phyloP scores from a whole-genome alignment of 2,113 vertebrate genomes.

The Poeciliopsis prolifica region DNA sequence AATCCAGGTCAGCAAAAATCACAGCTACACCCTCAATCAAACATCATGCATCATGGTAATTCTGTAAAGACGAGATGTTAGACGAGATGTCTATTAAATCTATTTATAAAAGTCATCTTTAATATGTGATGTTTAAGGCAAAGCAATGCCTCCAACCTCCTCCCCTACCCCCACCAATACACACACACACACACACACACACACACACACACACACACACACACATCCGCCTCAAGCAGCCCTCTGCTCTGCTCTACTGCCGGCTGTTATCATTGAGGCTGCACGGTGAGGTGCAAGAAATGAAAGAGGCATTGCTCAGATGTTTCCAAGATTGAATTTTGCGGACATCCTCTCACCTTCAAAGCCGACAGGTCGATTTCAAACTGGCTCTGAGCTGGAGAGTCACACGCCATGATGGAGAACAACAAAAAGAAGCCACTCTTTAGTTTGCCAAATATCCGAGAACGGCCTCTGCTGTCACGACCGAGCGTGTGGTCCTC shows the following conservation, averaged over 20 bases:
- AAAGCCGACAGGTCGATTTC: slow-evolving; percentile 92
- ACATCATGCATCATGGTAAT: slow-evolving; percentile 5
- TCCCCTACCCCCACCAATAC: too few relatives aligned
- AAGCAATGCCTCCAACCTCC: background rate
- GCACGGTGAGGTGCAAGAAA: slow-evolving; percentile 58
- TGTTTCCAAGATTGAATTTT: background rate
- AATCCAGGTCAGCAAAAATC: slow-evolving; percentile 64
- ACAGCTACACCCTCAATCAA: slow-evolving; percentile 28
- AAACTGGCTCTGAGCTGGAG: slow-evolving; percentile 90
- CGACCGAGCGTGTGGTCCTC: slow-evolving; percentile 42
- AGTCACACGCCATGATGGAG: slow-evolving; percentile 92
- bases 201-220: background rate
- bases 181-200: too few relatives aligned
- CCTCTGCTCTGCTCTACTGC: slow-evolving; percentile 15
- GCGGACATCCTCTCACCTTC: slow-evolving; percentile 81
- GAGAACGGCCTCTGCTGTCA: slow-evolving; percentile 52
- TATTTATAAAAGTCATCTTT: background rate
- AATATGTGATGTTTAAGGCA: background rate
- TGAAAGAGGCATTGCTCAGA: slow-evolving; percentile 5
- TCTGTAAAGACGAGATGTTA: slow-evolving; percentile 15
- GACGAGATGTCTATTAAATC: slow-evolving; percentile 11
- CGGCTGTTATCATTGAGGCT: slow-evolving; percentile 45
- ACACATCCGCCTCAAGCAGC: slow-evolving; percentile 48
- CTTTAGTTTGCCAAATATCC: slow-evolving; percentile 43
- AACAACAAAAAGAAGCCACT: slow-evolving; percentile 47